Evolutionary conservation across 2,888 invertebrate species (phyloP).

Genomic region (Acronicta aceris): DNA sequence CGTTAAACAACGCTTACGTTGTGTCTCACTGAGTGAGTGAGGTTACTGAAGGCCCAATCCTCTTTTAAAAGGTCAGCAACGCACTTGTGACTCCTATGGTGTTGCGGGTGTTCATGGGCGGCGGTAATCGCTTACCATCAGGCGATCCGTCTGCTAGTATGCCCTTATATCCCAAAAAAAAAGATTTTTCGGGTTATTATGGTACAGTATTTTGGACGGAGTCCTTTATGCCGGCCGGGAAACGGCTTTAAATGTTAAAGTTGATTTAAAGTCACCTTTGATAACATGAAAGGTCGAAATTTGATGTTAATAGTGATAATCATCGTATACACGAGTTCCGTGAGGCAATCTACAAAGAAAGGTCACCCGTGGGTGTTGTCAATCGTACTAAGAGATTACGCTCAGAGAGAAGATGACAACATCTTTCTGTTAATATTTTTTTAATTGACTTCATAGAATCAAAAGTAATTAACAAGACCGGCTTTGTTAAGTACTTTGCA

Average conservation of each 20-base stretch:
- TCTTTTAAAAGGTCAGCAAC: too few species aligned
- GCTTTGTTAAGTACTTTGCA: too few species aligned
- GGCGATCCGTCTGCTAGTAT: too few species aligned
- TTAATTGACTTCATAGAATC: not conserved
- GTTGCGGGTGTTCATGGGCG: too few species aligned
- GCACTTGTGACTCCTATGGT: too few species aligned
- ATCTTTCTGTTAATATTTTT: not conserved
- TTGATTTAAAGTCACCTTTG: conserved; percentile 30
- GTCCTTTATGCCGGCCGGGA: conserved; percentile 4
- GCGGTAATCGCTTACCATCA: too few species aligned
- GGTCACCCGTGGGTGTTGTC: not conserved
- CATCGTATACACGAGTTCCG: not conserved
- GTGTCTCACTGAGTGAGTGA: too few species aligned
- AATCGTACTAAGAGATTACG: not conserved
- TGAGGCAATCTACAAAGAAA: not conserved
- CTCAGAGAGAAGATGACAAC: not conserved
- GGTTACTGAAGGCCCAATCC: too few species aligned
- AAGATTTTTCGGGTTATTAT: too few species aligned
- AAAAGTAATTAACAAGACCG: too few species aligned
- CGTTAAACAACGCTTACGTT: too few species aligned
- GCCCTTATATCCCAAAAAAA: too few species aligned
- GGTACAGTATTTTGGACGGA: not conserved
- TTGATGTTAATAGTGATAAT: conserved; percentile 7
- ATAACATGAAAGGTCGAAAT: conserved; percentile 21
- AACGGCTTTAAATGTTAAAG: conserved; percentile 22